Evolutionary conservation across 2,797 vertebrate species (phyloP).

Genomic region (Hylomyscus alleni): DNA sequence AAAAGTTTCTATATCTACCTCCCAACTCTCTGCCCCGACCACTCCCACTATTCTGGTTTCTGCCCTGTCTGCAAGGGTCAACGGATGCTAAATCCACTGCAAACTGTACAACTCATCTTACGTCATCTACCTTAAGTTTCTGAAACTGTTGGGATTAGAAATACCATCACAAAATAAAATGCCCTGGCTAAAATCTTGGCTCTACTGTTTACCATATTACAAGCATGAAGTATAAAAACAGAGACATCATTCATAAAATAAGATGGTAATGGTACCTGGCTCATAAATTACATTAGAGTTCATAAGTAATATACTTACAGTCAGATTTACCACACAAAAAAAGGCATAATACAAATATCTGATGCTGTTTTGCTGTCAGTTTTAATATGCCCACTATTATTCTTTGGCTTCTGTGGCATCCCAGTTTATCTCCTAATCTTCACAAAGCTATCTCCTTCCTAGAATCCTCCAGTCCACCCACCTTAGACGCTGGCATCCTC

Average conservation of each 20-base stretch:
- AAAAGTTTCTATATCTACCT: not conserved
- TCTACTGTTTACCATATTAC: not conserved
- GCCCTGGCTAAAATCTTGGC: not conserved
- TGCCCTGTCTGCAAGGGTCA: not conserved
- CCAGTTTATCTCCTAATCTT: not conserved
- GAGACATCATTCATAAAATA: slow-evolving; percentile 8
- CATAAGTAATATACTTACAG: not conserved
- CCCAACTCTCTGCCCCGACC: not conserved
- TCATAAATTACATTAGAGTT: not conserved
- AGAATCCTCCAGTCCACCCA: not conserved
- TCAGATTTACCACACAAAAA: not conserved
- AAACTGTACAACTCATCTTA: not conserved
- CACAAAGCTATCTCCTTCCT: not conserved
- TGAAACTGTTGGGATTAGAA: not conserved
- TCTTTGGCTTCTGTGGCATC: not conserved
- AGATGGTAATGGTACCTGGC: not conserved
- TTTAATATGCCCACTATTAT: not conserved
- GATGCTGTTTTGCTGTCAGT: not conserved
- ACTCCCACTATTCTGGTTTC: not conserved
- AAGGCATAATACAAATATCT: not conserved
- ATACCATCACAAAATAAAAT: not conserved
- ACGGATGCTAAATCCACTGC: not conserved
- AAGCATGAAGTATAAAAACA: not conserved
- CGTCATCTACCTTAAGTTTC: not conserved
- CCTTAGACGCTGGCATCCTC: not conserved